These are phyloP conservation scores for Myripristis murdjan DNA, from an alignment of 2,797 vertebrate genomes.

Conservation along the genomic window DNA sequence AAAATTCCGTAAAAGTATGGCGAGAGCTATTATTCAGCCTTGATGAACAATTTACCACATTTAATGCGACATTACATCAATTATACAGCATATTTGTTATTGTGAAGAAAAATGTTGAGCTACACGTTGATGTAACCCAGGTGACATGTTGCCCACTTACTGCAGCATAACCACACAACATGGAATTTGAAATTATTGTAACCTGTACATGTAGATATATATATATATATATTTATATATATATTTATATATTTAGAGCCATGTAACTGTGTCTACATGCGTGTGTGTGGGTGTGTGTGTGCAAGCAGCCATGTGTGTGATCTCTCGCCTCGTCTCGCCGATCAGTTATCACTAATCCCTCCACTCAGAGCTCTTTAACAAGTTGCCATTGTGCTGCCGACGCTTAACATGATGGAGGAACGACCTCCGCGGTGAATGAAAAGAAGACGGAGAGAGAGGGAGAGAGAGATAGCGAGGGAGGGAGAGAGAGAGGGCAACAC, in stretches of 20 bases:
- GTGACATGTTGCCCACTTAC: slow-evolving; percentile 76
- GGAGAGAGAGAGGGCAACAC: slow-evolving; percentile 80
- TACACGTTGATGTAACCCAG: slow-evolving; percentile 76
- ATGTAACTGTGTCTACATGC: slow-evolving; percentile 4
- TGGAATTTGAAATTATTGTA: too few relatives aligned
- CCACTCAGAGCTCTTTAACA: slow-evolving; percentile 82
- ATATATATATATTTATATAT: too few relatives aligned
- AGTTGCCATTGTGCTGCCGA: slow-evolving; percentile 81
- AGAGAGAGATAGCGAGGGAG: slow-evolving; percentile 69
- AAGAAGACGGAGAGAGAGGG: slow-evolving; percentile 64
- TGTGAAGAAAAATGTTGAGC: slow-evolving; percentile 76
- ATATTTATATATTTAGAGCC: too few relatives aligned
- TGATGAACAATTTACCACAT: slow-evolving; percentile 61
- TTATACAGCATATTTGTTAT: slow-evolving; percentile 67
- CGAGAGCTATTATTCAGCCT: slow-evolving; percentile 44
- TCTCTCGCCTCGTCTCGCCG: slow-evolving; percentile 66
- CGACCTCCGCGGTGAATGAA: slow-evolving; percentile 78
- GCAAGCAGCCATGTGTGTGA: slow-evolving; percentile 48
- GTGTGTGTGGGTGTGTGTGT: slow-evolving; percentile 41
- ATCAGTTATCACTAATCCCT: slow-evolving; percentile 84
- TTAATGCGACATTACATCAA: slow-evolving; percentile 77
- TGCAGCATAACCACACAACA: slow-evolving; percentile 69
- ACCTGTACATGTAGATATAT: slow-evolving; percentile 15
- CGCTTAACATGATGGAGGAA: slow-evolving; percentile 81
- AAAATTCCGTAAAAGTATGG: slow-evolving; percentile 27